Conservation (phyloP, 2,113 vertebrate species). For the Synodontis membranacea region DNA sequence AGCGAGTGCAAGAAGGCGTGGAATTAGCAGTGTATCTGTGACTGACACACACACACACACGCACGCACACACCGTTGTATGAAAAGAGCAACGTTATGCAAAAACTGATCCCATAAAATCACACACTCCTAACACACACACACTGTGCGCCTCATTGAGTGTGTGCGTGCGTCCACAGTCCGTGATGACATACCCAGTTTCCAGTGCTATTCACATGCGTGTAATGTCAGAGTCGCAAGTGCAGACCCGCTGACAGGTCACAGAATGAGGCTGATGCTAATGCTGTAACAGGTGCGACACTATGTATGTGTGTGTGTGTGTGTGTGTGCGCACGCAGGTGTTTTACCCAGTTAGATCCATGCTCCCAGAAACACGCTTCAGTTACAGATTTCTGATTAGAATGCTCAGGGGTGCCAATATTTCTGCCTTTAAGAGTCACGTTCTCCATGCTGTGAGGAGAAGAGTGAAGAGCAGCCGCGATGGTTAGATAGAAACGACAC, state of each 20-base stretch:
- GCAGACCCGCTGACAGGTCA: slow-evolving; percentile 27
- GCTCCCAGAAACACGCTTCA: neutral
- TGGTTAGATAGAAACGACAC: neutral
- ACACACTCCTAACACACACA: neutral
- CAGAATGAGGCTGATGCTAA: slow-evolving; percentile 1
- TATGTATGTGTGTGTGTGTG: neutral
- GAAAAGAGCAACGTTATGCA: neutral
- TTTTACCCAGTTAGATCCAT: neutral
- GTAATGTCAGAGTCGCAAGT: neutral
- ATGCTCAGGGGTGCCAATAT: neutral
- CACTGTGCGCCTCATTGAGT: too few species aligned
- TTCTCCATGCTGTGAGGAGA: too few species aligned
- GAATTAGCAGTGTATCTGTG: slow-evolving; percentile 2
- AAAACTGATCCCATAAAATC: neutral
- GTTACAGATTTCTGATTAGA: too few species aligned
- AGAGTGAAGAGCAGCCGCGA: too few species aligned
- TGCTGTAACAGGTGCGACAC: neutral
- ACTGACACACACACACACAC: neutral
- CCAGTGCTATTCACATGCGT: neutral
- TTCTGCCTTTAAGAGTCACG: too few species aligned
- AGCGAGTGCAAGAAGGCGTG: neutral
- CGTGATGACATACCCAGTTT: slow-evolving; percentile 5
- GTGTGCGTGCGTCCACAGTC: neutral
- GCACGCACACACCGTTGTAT: neutral
- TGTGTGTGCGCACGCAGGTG: neutral